These are phyloP conservation scores for Drosophila sordidapex DNA, from an alignment of 2,888 invertebrate genomes.

Conservation along the genomic window DNA sequence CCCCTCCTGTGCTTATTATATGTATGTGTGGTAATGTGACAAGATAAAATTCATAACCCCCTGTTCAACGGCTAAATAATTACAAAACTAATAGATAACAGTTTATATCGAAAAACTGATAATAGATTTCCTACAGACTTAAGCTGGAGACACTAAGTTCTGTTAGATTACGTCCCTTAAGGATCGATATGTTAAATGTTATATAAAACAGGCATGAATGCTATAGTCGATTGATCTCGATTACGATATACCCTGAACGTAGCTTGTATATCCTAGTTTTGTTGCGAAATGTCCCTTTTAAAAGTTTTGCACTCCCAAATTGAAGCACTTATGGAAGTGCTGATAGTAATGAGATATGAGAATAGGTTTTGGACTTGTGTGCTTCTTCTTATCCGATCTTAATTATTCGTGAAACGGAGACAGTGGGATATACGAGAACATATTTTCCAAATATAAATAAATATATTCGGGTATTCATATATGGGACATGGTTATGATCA, in stretches of 20 bases:
- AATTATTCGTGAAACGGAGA: background rate
- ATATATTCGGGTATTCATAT: background rate
- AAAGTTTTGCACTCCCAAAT: background rate
- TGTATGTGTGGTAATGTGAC: background rate
- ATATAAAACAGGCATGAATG: background rate
- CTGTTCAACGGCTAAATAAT: background rate
- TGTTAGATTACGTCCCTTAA: background rate
- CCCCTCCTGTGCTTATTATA: background rate
- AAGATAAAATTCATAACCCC: background rate
- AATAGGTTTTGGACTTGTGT: background rate
- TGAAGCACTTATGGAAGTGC: background rate
- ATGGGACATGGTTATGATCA: background rate
- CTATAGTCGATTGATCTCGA: background rate
- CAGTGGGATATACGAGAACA: background rate
- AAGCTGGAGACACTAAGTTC: background rate
- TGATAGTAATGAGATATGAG: background rate
- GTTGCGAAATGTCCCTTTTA: background rate
- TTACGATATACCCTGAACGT: background rate
- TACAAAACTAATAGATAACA: background rate
- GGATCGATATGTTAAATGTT: background rate
- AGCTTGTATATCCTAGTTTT: background rate
- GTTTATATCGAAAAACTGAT: background rate
- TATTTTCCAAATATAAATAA: background rate
- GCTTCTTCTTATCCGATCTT: background rate
- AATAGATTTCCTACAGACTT: background rate